phyloP scores from a whole-genome alignment of 2,888 invertebrate genomes.

The Cyclophora punctaria region DNA sequence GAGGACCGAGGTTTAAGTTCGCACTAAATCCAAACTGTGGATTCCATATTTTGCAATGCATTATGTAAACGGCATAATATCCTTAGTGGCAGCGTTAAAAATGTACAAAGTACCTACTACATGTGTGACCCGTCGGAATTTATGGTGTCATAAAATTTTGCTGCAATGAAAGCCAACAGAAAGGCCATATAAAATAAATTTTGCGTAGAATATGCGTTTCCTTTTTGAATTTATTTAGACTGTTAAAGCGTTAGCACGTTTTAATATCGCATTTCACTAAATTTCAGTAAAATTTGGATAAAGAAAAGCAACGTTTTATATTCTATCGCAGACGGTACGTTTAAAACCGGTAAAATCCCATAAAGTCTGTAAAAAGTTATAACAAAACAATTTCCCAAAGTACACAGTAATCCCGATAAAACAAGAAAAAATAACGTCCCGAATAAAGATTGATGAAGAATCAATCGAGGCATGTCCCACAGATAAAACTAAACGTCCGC shows the following conservation, averaged over 20 bases:
- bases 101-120: constrained; percentile 20
- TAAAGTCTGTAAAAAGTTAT: neutral
- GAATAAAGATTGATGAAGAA: constrained; percentile 73
- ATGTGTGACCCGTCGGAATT: constrained; percentile 25
- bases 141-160: constrained; percentile 30
- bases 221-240: constrained; percentile 28
- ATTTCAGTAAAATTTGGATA: too few relatives aligned
- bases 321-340: too few relatives aligned
- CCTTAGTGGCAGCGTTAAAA: constrained; percentile 8
- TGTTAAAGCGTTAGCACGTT: constrained; percentile 23
- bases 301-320: too few relatives aligned
- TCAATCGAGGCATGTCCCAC: constrained; percentile 64
- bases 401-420: constrained; percentile 17
- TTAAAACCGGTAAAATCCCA: constrained; percentile 1
- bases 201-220: constrained; percentile 28
- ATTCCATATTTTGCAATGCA: too few relatives aligned
- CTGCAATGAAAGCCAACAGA: constrained; percentile 22
- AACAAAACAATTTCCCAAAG: neutral
- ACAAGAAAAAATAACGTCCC: constrained; percentile 49
- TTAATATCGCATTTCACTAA: neutral
- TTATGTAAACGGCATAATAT: too few relatives aligned
- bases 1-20: too few relatives aligned
- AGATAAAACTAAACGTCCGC: constrained; percentile 59
- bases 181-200: constrained; percentile 37
- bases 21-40: too few relatives aligned